Evolutionary conservation across 2,888 invertebrate genomes (phyloP), one percentile per base, ranked within the genome.

Genomic region (Heliconius hortense): DNA sequence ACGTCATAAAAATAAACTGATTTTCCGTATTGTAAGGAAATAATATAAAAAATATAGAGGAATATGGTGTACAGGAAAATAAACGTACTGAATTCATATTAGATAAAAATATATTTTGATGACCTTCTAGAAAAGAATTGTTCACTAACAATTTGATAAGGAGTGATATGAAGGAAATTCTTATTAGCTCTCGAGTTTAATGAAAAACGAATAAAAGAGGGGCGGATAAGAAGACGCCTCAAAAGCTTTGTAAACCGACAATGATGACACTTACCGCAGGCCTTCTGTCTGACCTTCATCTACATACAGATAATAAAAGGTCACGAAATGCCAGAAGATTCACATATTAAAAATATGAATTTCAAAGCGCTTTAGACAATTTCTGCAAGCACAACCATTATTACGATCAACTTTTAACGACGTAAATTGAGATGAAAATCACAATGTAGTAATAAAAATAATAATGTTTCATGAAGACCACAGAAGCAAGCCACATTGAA

Each of bases 201-300:
- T 76, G 67, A 76, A 76, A 77, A 77, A 62, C 71, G 75, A 75
- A 75, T 73, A 74, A 77, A 76, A 76, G 72, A 75, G 73, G 76
- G 72, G 77, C 70, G 76, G 76, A 76, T 76, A 76, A 75, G 73
- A 35, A 77, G 63, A 26, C 48, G 73, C 73, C 73, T 75, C 76
- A 71, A 77, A 73, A 73, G 77, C 77, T 76, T 77, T 77, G 73
- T 73, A 73, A 73, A 76, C 77, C 72, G 73, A 77, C 77, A 76
- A 74, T 72, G 76, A 76, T 77, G 77, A 74, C 73, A 77, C 77
- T 77, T 74, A 75, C 72, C 72, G 59, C 66, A 76, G 72, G 74
- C 72, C 71, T 59, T 73, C 73, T 75, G 68, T 74, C 76, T 72
- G 74, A 74, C 77, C 77, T 77, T 76, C 68, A 76, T 66, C 73